Evolutionary conservation across 2,888 invertebrate genomes (phyloP), one percentile per base, ranked within the genome.

Genomic region (Amiota communis): DNA sequence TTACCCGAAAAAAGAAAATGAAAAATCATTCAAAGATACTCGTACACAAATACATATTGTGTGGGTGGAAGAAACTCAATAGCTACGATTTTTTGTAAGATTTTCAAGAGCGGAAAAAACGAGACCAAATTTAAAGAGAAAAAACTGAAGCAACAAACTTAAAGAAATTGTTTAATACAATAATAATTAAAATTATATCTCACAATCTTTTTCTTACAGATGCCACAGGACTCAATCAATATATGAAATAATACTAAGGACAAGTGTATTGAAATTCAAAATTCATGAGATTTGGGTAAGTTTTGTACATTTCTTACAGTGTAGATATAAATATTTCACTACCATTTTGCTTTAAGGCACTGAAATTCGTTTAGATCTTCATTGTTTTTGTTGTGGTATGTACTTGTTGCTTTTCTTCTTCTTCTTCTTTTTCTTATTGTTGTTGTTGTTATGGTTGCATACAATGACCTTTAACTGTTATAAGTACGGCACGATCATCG

Each of bases 381-480:
- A 36, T 71, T 64, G 51, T 64, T 70, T 10, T 70, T 70, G 61
- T 53, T 53, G 49, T 61, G 61, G 59, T 61, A 36, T 36, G 36
- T 36, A 36, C 36, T 36, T 46, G 46, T 46, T 64, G 46, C 46
- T 64, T 15, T 65, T 65, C 9, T 65, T 13, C 65, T 65, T 65
- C 9, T 65, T 13, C 65, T 65, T 65, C 15, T 10, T 20, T n/a
- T 70, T 61, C 13, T 70, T 61, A 23, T 53, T 71, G 63, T 63
- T 73, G 70, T 71, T 69, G 63, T 72, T 77, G 59, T 72, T 75
- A 17, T 74, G 1, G 48, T 75, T 72, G 73, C 74, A 75, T 71
- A 70, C 78, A 79, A 79, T 81, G 81, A 81, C 81, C 81, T 81
- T 81, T 81, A 80, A 80, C 81, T 81, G 81, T 81, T 81, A 81